phyloP scores from a whole-genome alignment of 2,888 invertebrate species.

The Ptychoptera albimana region DNA sequence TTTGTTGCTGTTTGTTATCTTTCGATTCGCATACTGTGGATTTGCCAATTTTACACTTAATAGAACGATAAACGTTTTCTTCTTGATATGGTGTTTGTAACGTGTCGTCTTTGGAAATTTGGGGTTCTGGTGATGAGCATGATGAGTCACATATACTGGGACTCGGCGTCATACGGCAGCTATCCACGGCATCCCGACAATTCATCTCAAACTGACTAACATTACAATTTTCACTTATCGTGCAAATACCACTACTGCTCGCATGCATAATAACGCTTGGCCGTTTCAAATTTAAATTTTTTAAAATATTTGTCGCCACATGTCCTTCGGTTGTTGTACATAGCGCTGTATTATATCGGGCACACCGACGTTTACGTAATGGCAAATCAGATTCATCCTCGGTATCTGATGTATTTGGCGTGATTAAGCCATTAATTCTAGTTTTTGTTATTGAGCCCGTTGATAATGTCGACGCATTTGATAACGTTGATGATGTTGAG shows the following conservation, averaged over 20 bases:
- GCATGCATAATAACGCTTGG: conserved; percentile 78
- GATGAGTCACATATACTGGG: no score
- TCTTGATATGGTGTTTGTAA: no score
- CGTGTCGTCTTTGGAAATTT: no score
- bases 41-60: no score
- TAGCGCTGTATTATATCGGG: conserved; percentile 18
- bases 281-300: conserved; percentile 35
- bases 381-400: conserved; percentile 52
- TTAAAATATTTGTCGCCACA: conserved; percentile 37
- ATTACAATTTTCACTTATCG: conserved; percentile 16
- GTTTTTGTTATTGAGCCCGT: not conserved
- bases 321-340: conserved; percentile 28
- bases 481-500: conserved; percentile 9
- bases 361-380: conserved; percentile 30
- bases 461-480: conserved; percentile 8
- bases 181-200: no score
- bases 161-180: no score
- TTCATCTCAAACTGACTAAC: not conserved
- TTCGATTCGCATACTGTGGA: not conserved
- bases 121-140: conserved; percentile 12
- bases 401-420: conserved; percentile 76
- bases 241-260: conserved; percentile 62
- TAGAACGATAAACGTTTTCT: no score
- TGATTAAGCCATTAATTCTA: conserved; percentile 36
- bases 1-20: not conserved